Base-by-base conservation (phyloP, 1,140 invertebrate genomes). In the Heterodera carotae region DNA sequence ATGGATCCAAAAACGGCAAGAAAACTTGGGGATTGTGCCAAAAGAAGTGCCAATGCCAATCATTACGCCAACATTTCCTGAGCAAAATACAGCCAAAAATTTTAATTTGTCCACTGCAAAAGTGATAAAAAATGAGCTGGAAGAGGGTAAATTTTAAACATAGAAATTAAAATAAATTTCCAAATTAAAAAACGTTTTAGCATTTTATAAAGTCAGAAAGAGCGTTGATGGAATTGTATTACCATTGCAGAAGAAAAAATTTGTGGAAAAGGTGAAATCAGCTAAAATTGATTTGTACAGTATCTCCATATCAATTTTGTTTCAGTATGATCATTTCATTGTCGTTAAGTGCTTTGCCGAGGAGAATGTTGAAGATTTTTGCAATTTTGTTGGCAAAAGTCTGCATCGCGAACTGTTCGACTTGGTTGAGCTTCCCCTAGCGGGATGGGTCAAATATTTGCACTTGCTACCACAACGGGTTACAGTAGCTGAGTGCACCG, bases 41-140 rank as follows among this genome's bases (percentile, higher is more conserved):
- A 56, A 22, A 56, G 18, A 56, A 56, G 5, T 22, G 48, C 48
- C 48, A 56, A 56, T 56, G 69, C 27, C 69, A 43, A 33, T 70
- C 29, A n/a, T 70, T 43, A 70, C 69, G 12, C 69, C 69, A 4
- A 53, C 69, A 7, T 70, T 43, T 70, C 69, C 69, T 7, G 69
- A 22, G 43, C 33, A 70, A 70, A 70, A 70, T 70, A 18, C 69
- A 18, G 33, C 69, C 31, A 53, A 53, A 53, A 70, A 70, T 70
- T 29, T 70, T 6, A 70, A 70, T 70, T 43, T 53, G 15, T 70
- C 69, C 18, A 70, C 69, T 29, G 69, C 69, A 53, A 70, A 48
- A 36, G 29, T 70, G 29, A 22, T 70, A 18, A 12, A 34, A 70
- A 15, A 70, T 31, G 69, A 70, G 31, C 33, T 70, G 56, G 43